phyloP scores from a whole-genome alignment of 1,140 invertebrate species.

The Colletes latitarsis region DNA sequence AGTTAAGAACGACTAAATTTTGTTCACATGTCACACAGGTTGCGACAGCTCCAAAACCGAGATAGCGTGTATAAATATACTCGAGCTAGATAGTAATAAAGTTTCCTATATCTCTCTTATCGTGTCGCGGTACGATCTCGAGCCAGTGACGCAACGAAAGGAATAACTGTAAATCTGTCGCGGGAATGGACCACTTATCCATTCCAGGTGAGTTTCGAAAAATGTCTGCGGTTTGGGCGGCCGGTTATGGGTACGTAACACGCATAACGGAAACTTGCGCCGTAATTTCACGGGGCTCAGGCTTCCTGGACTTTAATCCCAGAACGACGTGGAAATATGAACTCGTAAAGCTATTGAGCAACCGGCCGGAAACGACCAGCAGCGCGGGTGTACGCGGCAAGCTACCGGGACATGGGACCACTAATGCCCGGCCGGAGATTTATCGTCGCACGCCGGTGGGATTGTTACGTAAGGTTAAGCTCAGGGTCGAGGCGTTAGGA shows the following conservation, averaged over 20 bases:
- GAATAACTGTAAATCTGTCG: no score
- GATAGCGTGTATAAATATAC: no score
- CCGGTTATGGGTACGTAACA: background rate
- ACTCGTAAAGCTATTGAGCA: constrained; percentile 48
- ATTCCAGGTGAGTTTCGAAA: no score
- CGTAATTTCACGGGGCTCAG: constrained; percentile 18
- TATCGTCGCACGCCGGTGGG: constrained; percentile 52
- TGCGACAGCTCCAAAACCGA: no score
- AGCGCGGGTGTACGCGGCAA: constrained; percentile 3
- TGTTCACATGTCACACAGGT: no score
- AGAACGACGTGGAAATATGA: constrained; percentile 49
- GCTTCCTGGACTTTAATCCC: constrained; percentile 24
- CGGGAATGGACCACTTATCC: no score
- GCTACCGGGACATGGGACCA: constrained; percentile 44
- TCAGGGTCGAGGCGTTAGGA: constrained; percentile 58
- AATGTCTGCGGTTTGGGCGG: no score
- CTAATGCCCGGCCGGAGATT: constrained; percentile 66
- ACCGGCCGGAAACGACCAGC: constrained; percentile 21
- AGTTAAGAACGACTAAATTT: no score
- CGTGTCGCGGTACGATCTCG: no score
- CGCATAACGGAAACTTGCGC: constrained; percentile 20
- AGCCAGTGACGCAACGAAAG: no score
- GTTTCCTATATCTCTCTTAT: no score
- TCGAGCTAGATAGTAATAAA: no score
- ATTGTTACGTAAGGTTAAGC: constrained; percentile 68